Evolutionary conservation across 2,888 invertebrate species (phyloP), one percentile per base, ranked within the genome.

Genomic region (Rhagium mordax): DNA sequence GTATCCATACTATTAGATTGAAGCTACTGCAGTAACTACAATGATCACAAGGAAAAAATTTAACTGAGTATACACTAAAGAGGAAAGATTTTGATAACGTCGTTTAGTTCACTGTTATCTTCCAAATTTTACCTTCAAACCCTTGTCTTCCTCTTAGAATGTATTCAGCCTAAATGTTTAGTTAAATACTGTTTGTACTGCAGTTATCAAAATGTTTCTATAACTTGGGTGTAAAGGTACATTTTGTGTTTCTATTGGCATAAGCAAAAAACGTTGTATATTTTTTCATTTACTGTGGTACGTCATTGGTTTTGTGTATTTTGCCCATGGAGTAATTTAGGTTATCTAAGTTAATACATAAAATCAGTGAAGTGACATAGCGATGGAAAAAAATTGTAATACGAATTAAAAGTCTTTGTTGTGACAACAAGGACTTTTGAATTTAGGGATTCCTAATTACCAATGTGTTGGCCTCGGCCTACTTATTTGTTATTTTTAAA

Each of bases 401-500:
- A 75, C 70, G 61, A 73, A 21, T 49, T 71, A 60, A 21, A 68
- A 67, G 69, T 62, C 65, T 76, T 79, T 70, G 64, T 70, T 72
- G 60, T 59, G 57, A 73, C 65, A 72, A 75, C n/a, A n/a, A n/a
- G n/a, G n/a, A n/a, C n/a, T n/a, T n/a, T n/a, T n/a, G n/a, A n/a
- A n/a, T n/a, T n/a, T n/a, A n/a, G n/a, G n/a, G n/a, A n/a, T n/a
- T n/a, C n/a, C n/a, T n/a, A n/a, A n/a, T n/a, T n/a, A n/a, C n/a
- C n/a, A n/a, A n/a, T n/a, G n/a, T n/a, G n/a, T n/a, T n/a, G 67
- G 67, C 67, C 57, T 3, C 74, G 82, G 81, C 82, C 82, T 80
- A 84, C 82, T 84, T 81, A 85, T 86, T 86, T 78, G 84, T 86
- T 86, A 86, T 85, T 86, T 85, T 86, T 84, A 82, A 86, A 84